phyloP scores from a whole-genome alignment of 2,113 vertebrate genomes.

The Semnopithecus entellus region DNA sequence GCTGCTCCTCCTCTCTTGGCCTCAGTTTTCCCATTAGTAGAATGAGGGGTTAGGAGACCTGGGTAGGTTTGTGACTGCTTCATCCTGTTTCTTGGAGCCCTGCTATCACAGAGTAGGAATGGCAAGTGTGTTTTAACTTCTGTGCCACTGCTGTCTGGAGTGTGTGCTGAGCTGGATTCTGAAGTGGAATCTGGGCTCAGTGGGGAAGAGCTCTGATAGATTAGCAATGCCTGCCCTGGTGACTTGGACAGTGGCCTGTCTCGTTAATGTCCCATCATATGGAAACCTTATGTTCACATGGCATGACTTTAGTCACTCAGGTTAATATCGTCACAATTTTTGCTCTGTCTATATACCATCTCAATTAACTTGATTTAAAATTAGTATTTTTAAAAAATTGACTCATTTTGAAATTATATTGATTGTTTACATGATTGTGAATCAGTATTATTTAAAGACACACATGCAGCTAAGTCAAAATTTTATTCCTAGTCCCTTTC shows the following conservation, averaged over 20 bases:
- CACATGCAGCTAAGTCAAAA: background rate
- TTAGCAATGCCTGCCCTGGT: background rate
- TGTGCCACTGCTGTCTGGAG: background rate
- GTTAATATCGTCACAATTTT: background rate
- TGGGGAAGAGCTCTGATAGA: background rate
- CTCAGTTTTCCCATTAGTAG: background rate
- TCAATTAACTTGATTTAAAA: background rate
- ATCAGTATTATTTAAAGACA: background rate
- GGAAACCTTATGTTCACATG: background rate
- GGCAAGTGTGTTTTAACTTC: background rate
- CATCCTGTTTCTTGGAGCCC: background rate
- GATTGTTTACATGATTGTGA: background rate
- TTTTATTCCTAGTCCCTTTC: background rate
- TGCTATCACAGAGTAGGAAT: background rate
- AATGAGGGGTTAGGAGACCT: background rate
- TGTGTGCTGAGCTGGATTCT: background rate
- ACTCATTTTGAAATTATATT: constrained; percentile 32
- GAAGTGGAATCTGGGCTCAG: background rate
- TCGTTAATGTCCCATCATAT: background rate
- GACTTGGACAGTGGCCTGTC: background rate
- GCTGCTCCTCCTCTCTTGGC: background rate
- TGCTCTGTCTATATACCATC: background rate
- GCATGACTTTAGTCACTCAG: background rate
- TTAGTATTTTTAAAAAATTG: background rate
- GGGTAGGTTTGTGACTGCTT: background rate